A percentile compares a stretch with the other conserved stretches of the same genome.
Evolutionary conservation across 2,113 vertebrate species (phyloP).

Genomic region (Phaethornis superciliosus): DNA sequence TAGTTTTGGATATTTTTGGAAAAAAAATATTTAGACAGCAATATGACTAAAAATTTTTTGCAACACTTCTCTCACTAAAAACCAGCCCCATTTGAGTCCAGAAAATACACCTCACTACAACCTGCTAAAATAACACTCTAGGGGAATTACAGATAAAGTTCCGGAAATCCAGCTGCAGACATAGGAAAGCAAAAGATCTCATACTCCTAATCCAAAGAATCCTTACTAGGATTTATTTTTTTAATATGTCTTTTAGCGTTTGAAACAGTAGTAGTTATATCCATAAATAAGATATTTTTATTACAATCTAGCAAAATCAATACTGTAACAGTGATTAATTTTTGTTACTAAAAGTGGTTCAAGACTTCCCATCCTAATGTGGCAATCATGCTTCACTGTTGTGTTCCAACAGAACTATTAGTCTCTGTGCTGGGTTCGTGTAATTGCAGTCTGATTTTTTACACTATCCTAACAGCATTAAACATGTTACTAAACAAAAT

Average conservation of each 20-base stretch:
- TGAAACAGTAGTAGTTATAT: slow-evolving; percentile 41
- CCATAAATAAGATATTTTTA: slow-evolving; percentile 57
- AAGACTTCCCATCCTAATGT: slow-evolving; percentile 68
- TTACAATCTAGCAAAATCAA: slow-evolving; percentile 69
- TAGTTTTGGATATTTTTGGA: not conserved
- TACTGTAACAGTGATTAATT: slow-evolving; percentile 68
- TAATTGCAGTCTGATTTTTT: slow-evolving; percentile 76
- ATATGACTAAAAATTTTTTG: not conserved
- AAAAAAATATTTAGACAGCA: not conserved
- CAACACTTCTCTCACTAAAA: not conserved
- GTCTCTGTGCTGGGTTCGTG: slow-evolving; percentile 48
- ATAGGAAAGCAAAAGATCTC: not conserved
- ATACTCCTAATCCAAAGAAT: not conserved
- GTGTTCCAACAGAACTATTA: slow-evolving; percentile 69
- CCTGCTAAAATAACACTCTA: not conserved
- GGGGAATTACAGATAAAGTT: not conserved
- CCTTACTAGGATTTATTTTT: not conserved
- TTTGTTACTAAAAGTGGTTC: slow-evolving; percentile 75
- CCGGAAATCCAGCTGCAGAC: not conserved
- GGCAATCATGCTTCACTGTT: slow-evolving; percentile 69
- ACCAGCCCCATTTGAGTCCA: not conserved
- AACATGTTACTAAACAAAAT: slow-evolving; percentile 78
- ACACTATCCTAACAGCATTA: slow-evolving; percentile 69
- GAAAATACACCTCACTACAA: not conserved
- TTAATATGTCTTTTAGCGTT: not conserved